Evolutionary conservation across 2,113 vertebrate genomes (phyloP), one percentile per base, ranked within the genome.

Genomic region (Pygoscelis antarcticus): DNA sequence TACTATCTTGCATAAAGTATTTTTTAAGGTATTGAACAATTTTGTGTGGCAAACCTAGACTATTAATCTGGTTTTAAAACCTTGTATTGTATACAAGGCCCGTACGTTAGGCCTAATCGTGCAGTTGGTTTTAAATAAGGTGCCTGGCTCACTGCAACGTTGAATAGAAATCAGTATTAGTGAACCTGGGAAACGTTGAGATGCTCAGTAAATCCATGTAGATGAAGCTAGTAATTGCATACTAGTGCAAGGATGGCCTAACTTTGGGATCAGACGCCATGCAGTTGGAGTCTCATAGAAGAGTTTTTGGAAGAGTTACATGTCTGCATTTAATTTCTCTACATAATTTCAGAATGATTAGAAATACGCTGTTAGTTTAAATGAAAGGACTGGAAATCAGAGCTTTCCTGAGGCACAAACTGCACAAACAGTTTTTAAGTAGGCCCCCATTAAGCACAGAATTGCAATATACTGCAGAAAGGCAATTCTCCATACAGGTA

Each of bases 401-500:
- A 64, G 49, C 40, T 93, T 96, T 90, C 87, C 65, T 72, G 26
- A 71, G 75, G 58, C 89, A 65, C 61, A 51, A 32, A 65, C 34
- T 49, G 85, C 38, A 69, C 20, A 26, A 74, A 72, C 60, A n/a
- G 23, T 44, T 87, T 72, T 79, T 89, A 77, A 34, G 61, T 58
- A n/a, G 88, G 86, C 36, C 65, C 22, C 70, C 55, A 25, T 14
- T 29, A 89, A 81, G 60, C 78, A 7, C 65, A 72, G 44, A 27
- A 16, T 22, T 78, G 68, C 55, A 80, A 10, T 5, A n/a, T 44
- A 9, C 57, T 57, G 9, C 60, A 87, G 64, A 87, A 92, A 66
- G 65, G 89, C 68, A 81, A 87, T 86, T 91, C 84, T 96, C 89
- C 38, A 23, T 76, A 44, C 68, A 81, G 75, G 79, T 88, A 22